Base-by-base conservation (phyloP, 2,113 vertebrate species). In the Chascanopsetta lugubris region DNA sequence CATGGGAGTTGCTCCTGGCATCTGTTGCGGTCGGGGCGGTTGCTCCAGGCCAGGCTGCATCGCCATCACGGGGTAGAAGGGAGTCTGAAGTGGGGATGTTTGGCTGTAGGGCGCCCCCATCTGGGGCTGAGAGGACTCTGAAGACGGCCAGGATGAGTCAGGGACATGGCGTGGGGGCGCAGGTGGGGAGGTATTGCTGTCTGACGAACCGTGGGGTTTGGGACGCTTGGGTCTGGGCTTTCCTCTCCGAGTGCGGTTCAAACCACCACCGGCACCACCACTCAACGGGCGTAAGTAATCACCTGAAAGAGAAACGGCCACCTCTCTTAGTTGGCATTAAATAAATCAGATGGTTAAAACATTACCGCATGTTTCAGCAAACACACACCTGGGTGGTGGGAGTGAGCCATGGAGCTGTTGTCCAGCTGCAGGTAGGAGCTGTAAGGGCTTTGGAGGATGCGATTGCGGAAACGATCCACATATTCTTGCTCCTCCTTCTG, bases 401-500 rank as follows among this genome's bases (percentile, higher is more conserved):
- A 94, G 80, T 59, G 87, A 48, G 83, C 74, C 87, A 87, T 87
- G 61, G 87, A 93, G 83, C 88, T 84, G 86, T 88, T 85, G 66
- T 92, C 92, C 13, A 90, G 89, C 6, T 94, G 94, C 60, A 96
- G 92, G 56, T 91, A 94, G 50, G 92, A 92, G 82, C 93, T 93
- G 71, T 92, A 97, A 0, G 95, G 94, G 29, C 93, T 94, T 8
- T 93, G 92, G 66, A 95, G 87, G 72, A 95, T 92, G 62, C 89
- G 92, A 66, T 94, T 90, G 9, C 61, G 89, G 79, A 96, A 95
- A 8, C 88, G 88, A 72, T 95, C 93, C n/a, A 95, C 92, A 0
- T 95, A 96, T 56, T 94, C 90, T 77, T 93, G 94, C 61, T 97
- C 95, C 57, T 96, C 95, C 62, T 94, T 95, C 74, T 96, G 94